Base-by-base conservation (phyloP, 2,797 vertebrate genomes). In the Peromyscus attwateri region DNA sequence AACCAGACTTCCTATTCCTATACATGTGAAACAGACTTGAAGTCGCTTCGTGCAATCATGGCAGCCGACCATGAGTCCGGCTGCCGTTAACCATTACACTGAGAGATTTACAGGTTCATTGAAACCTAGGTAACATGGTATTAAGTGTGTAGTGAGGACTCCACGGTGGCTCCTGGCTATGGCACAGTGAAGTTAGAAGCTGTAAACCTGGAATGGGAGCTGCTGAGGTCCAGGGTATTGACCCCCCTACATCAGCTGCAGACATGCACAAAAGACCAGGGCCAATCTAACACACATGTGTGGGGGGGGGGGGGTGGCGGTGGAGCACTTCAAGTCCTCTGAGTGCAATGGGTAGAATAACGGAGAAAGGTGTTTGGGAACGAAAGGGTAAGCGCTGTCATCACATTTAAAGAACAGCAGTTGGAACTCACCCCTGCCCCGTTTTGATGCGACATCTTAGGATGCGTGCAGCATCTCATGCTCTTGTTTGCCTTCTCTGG, bases 1-100 rank as follows among this genome's bases (percentile, higher is more conserved):
- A 95, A 98, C 76, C 60, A 52, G 97, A 46, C 91, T 91, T 92
- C 82, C 97, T 94, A 75, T 90, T 94, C 84, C 64, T 77, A 23
- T 46, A 43, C 75, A 70, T 1, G 0, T 95, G 92, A 96, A 81
- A 62, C 37, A 82, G 66, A 82, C 19, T 96, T 81, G 57, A 80
- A 17, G 23, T 95, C 87, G 68, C 91, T 97, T 90, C 43, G 1
- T 60, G 46, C 77, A 76, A 34, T 95, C 70, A 95, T 96, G 97
- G 66, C 3, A 87, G 6, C 71, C 97, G 87, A 92, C 97, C 95
- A 97, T 6, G 88, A 82, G 46, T 91, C 75, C 4, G 91, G 91
- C 82, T 75, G 57, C 93, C 85, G 43, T 95, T 92, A 95, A 92
- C 81, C 87, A 93, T 83, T 52, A 40, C 93, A 95, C 90, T 70